Base-by-base conservation (phyloP, 2,113 vertebrate genomes). In the Hypocryptadius cinnamomeus region DNA sequence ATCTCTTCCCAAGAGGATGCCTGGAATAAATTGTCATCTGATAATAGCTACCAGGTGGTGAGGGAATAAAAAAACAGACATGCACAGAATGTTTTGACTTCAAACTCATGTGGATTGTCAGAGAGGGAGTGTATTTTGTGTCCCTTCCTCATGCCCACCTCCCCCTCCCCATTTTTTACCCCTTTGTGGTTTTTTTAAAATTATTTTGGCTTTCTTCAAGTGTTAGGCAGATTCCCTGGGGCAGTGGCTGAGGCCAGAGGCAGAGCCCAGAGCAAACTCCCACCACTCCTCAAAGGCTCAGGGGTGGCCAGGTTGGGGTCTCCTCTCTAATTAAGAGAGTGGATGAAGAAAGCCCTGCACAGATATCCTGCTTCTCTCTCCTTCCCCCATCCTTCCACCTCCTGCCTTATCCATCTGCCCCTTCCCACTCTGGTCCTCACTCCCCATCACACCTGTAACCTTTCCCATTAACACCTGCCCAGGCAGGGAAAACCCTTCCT, bases 61-160 rank as follows among this genome's bases (percentile, higher is more conserved):
- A 93, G 84, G 87, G 68, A 93, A 89, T 79, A 80, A 79, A 92
- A 93, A 94, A 96, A 33, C 93, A 96, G 95, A 95, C 93, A 95
- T 51, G 96, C 96, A 96, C 84, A 93, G 95, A 96, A 94, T 96
- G 94, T 96, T 96, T 95, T 96, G 96, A 96, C 94, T 96, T 96
- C 92, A 92, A 96, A 96, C 95, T 96, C 95, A 96, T 95, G 94
- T 89, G 91, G 94, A 93, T 93, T 96, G 95, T 96, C 96, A 96
- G 77, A 76, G 50, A 84, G 33, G 63, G 79, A 89, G 27, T 10
- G 66, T n/a, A 79, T 96, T 96, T 66, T 82, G 84, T 79, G 87
- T 91, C 95, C 93, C 82, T 88, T 94, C 59, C 79, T 81, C 60
- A 4, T 85, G 51, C 50, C 70, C 85, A 47, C 74, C 74, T 73